Evolutionary conservation across 2,888 invertebrate genomes (phyloP), one percentile per base, ranked within the genome.

Genomic region (Tyria jacobaeae): DNA sequence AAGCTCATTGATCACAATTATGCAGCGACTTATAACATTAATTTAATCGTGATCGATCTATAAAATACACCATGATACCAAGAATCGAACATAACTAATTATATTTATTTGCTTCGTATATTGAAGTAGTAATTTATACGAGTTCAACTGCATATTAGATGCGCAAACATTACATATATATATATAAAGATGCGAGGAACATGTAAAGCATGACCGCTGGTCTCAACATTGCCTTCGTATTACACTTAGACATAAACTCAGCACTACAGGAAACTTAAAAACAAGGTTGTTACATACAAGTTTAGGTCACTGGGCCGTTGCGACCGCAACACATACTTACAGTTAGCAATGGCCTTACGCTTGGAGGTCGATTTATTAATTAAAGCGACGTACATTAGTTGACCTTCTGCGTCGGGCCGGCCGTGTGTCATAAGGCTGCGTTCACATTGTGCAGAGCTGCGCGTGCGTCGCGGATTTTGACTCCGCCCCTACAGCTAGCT

Each of bases 401-500:
- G 57, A 50, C 12, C 65, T 70, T 59, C 70, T 68, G 62, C 21
- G 3, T 21, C 3, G 48, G 52, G 6, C 25, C 52, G 21, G n/a
- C 31, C 52, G 35, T 35, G 52, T 25, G 51, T 15, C 17, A 12
- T 57, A 44, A 34, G 37, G 52, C 37, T 52, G 14, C 14, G 35
- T 27, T 2, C 48, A 47, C 47, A 57, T 56, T 70, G 68, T n/a
- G 3, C 12, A 34, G 34, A 34, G 34, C 62, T 50, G 52, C 64
- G 50, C 62, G 39, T 10, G 57, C 52, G 58, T 5, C 37, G 25
- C 37, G 24, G 12, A 14, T 21, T 51, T 24, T 21, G 17, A 25
- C 62, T 48, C 64, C 55, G 66, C 55, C 69, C 53, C 56, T 61
- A 66, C 62, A 62, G 69, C 67, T 70, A 71, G 76, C 73, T 77